Percentiles rank a stretch among this genome's conserved stretches.
Conservation (phyloP, 1,140 invertebrate species). For the Aphaenogaster ashmeadi region DNA sequence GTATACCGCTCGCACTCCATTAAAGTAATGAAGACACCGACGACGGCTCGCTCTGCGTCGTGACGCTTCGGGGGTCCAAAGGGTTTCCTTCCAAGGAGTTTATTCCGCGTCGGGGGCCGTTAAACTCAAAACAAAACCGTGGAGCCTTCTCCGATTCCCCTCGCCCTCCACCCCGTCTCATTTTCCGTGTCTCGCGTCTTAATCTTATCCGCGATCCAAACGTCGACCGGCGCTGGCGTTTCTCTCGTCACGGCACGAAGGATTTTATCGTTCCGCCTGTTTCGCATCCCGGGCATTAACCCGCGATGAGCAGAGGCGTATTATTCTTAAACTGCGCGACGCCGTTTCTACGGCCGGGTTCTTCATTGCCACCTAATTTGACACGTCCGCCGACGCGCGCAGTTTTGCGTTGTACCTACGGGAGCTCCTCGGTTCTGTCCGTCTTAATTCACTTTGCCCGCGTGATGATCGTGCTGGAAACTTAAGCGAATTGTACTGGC, state of each 20-base stretch:
- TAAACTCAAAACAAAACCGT: constrained; percentile 83
- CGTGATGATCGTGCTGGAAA: constrained; percentile 50
- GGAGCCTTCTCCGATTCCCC: constrained; percentile 56
- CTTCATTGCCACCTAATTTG: constrained; percentile 73
- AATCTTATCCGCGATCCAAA: constrained; percentile 54
- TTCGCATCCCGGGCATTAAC: constrained; percentile 76
- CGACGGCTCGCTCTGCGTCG: constrained; percentile 68
- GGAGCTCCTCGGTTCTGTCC: constrained; percentile 5
- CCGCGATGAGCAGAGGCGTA: constrained; percentile 58
- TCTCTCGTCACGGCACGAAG: constrained; percentile 67
- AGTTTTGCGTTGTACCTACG: constrained; percentile 49
- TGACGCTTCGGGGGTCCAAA: constrained; percentile 77
- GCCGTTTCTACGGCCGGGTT: constrained; percentile 5
- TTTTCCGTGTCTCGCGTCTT: constrained; percentile 72
- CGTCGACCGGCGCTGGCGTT: constrained; percentile 29
- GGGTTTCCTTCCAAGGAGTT: constrained; percentile 84
- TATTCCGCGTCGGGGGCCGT: constrained; percentile 82
- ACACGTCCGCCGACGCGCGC: constrained; percentile 58
- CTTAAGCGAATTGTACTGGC: constrained; percentile 52
- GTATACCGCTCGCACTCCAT: constrained; percentile 82
- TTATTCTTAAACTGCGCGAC: constrained; percentile 73
- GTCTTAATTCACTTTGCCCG: constrained; percentile 57
- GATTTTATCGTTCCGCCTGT: constrained; percentile 76
- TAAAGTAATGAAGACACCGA: constrained; percentile 86
- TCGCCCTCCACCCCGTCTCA: constrained; percentile 67